A percentile compares a stretch with the other conserved stretches of the same genome.
These are phyloP conservation scores for Platerodrilus igneus DNA, from an alignment of 2,888 invertebrate species.

Conservation along the genomic window DNA sequence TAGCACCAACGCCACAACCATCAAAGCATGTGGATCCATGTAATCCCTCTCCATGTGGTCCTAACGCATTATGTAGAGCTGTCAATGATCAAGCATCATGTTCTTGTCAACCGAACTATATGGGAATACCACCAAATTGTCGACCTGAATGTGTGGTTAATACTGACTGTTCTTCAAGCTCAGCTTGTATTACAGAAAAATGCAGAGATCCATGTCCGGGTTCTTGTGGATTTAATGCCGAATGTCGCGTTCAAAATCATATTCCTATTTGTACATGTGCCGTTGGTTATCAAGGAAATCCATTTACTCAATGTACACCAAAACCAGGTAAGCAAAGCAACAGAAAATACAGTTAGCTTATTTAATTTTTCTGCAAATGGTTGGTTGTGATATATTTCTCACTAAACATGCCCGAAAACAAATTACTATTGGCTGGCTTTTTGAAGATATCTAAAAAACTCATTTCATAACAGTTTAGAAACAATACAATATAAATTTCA, in stretches of 20 bases:
- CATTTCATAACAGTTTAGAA: too few relatives aligned
- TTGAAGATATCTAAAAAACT: too few relatives aligned
- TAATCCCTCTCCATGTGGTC: constrained; percentile 67
- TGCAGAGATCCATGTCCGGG: constrained; percentile 74
- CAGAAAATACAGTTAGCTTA: too few relatives aligned
- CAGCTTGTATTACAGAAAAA: constrained; percentile 67
- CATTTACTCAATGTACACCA: constrained; percentile 52
- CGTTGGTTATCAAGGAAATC: constrained; percentile 55
- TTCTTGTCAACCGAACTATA: constrained; percentile 63
- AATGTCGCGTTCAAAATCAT: constrained; percentile 57
- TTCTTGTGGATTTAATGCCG: constrained; percentile 56
- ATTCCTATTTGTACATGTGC: constrained; percentile 59
- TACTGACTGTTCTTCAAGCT: constrained; percentile 61
- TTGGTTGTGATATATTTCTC: too few relatives aligned
- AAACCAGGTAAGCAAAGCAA: constrained; percentile 19
- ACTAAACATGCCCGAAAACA: too few relatives aligned
- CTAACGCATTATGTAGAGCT: constrained; percentile 67
- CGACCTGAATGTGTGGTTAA: constrained; percentile 68
- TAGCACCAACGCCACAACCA: constrained; percentile 30
- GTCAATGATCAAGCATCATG: constrained; percentile 62
- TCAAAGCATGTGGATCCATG: constrained; percentile 50
- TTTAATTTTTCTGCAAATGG: neutral
- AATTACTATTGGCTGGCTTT: too few relatives aligned
- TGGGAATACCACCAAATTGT: constrained; percentile 71
- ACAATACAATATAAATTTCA: too few relatives aligned